Evolutionary conservation across 2,113 vertebrate species (phyloP), one percentile per base, ranked within the genome.

Genomic region (Hyaena hyaena): DNA sequence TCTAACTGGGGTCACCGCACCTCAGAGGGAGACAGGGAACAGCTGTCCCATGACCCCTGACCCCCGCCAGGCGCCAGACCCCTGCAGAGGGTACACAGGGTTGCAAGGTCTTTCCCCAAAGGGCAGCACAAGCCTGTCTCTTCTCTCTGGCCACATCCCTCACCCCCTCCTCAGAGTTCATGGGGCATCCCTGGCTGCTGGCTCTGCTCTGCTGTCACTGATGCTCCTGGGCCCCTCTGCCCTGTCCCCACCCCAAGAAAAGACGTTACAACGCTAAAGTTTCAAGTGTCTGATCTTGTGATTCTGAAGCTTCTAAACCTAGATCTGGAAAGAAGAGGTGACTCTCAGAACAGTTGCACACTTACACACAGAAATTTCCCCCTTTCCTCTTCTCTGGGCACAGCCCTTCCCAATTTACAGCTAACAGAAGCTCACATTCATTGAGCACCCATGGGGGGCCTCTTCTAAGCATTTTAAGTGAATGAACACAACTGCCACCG

Each of bases 11-110:
- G 90, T 95, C 55, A 50, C 43, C 1, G 0, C 12, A 17, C 53
- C 94, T 65, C 63, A 39, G 61, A 74, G 50, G 66, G 58, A 93
- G 61, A 77, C 19, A 0, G 83, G 31, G 86, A 92, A 68, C 96
- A 97, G 96, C 96, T 98, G 96, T 23, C 2, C 4, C 3, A 0
- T 68, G 77, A 96, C 85, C 88, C 58, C 24, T 23, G 71, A 31
- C 26, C 48, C 28, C 71, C 26, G 11, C 17, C 4, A 10, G 84
- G 58, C 2, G 3, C 90, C 90, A 66, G 43, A 14, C 2, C 77
- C 7, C 76, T 24, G 5, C 76, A 21, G 31, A 73, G 63, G 69
- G 48, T 10, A 0, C 33, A 7, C 0, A 28, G 48, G 55, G 24
- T 48, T 4, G 2, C 74, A 31, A n/a, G 1, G 26, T 79, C 76